phyloP scores from a whole-genome alignment of 1,140 invertebrate species.

The Drosophila pseudoobscura region DNA sequence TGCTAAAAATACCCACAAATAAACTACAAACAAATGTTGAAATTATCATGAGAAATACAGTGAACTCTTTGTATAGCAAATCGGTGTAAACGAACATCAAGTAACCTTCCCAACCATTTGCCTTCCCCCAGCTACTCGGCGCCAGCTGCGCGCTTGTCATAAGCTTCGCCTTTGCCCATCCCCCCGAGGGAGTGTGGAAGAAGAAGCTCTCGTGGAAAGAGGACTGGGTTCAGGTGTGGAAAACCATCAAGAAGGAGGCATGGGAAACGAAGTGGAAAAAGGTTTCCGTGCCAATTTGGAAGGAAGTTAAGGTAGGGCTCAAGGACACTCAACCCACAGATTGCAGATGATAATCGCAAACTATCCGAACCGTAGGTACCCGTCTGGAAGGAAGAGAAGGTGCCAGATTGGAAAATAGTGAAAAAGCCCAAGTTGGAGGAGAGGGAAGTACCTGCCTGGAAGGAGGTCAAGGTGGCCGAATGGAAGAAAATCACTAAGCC shows the following conservation, averaged over 20 bases:
- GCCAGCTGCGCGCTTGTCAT: slow-evolving; percentile 82
- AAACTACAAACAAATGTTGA: neutral
- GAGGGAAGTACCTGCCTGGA: slow-evolving; percentile 84
- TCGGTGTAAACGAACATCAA: slow-evolving; percentile 4
- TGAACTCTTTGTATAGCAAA: neutral
- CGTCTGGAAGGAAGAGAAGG: slow-evolving; percentile 85
- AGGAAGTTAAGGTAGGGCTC: slow-evolving; percentile 85
- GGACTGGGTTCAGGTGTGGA: slow-evolving; percentile 89
- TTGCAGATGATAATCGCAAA: neutral
- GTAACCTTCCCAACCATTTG: slow-evolving; percentile 16
- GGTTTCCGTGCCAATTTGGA: slow-evolving; percentile 87
- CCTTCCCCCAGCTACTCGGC: slow-evolving; percentile 69
- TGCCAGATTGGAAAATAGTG: slow-evolving; percentile 87
- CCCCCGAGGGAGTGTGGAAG: slow-evolving; percentile 88
- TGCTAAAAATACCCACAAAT: neutral
- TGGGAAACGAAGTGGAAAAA: slow-evolving; percentile 86
- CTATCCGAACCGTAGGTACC: slow-evolving; percentile 82
- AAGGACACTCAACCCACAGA: neutral
- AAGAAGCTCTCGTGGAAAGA: slow-evolving; percentile 91
- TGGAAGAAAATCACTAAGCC: slow-evolving; percentile 87
- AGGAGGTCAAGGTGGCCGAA: slow-evolving; percentile 85
- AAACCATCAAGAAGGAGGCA: slow-evolving; percentile 89
- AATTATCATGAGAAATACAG: neutral
- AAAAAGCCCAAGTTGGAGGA: slow-evolving; percentile 85
- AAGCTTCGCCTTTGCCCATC: slow-evolving; percentile 80